These are phyloP conservation scores for Brenthis daphne DNA, from an alignment of 2,888 invertebrate genomes.

Conservation along the genomic window DNA sequence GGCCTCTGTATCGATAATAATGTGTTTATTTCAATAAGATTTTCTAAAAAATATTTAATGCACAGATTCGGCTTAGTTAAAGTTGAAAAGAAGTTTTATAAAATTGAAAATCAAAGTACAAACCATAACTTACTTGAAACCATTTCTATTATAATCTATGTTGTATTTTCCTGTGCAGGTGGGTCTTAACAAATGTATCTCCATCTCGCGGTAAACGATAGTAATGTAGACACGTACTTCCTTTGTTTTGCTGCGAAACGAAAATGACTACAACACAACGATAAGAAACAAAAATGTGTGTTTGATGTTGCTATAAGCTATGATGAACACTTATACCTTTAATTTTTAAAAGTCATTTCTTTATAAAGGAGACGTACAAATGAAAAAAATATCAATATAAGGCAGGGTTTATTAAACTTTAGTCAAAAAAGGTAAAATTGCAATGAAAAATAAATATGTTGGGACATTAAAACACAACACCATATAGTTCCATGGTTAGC, in stretches of 20 bases:
- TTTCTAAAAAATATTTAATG: no score
- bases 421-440: no score
- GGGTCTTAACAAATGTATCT: constrained; percentile 39
- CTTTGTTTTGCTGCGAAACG: constrained; percentile 29
- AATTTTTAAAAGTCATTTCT: no score
- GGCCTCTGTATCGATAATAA: no score
- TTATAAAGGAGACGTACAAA: no score
- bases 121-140: background rate
- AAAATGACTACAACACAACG: constrained; percentile 14
- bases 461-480: no score
- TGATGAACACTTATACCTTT: background rate
- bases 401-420: no score
- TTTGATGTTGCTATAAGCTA: background rate
- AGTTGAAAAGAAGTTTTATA: background rate
- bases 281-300: constrained; percentile 13
- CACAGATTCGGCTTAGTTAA: no score
- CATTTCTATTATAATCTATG: constrained; percentile 11
- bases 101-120: background rate
- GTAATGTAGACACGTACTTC: constrained; percentile 31
- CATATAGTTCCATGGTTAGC: no score
- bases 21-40: no score
- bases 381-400: no score
- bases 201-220: constrained; percentile 35
- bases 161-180: constrained; percentile 34
- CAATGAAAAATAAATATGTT: no score